Base-by-base conservation (phyloP, 2,113 vertebrate genomes). In the Nycticebus coucang region DNA sequence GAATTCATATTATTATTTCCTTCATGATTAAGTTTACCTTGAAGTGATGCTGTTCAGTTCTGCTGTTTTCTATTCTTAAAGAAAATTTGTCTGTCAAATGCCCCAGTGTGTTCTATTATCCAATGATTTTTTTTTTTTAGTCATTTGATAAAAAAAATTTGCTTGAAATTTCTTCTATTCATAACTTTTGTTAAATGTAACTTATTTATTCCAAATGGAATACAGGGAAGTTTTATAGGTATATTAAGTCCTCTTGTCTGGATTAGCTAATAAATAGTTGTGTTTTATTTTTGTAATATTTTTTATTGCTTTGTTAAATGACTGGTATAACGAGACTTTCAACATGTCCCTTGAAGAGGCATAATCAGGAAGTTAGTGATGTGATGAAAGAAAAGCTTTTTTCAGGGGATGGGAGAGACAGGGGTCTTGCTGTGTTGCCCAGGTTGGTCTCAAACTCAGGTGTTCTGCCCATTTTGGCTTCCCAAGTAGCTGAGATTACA, bases 251-350 rank as follows among this genome's bases (percentile, higher is more conserved):
- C 41, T 60, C 33, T 88, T 91, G n/a, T 78, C 37, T 85, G 8
- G 30, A 87, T 95, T 90, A 30, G 35, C 35, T 55, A 59, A 41
- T 30, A 64, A 2, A 45, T 7, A 95, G 10, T 55, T 91, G 45
- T 79, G 93, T 94, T 69, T 62, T 89, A 0, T 69, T 62, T 89
- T 0, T 83, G 55, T 35, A 84, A 8, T 41, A 41, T 87, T 94
- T 93, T 28, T 18, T 13, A 74, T 84, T 91, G 77, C 50, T 69
- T 33, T 85, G 59, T 92, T 85, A 84, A 81, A 80, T 93, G 57
- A n/a, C 60, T 60, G 68, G 13, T 69, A 62, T 96, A 85, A 62
- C 68, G 35, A 2, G 12, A 33, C 72, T 79, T 66, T 60, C 15
- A 60, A 35, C 9, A n/a, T 30, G 62, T 71, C 30, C 21, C 33